These are phyloP conservation scores for Ochropleura leucogaster DNA, from an alignment of 2,888 invertebrate genomes.

Conservation along the genomic window DNA sequence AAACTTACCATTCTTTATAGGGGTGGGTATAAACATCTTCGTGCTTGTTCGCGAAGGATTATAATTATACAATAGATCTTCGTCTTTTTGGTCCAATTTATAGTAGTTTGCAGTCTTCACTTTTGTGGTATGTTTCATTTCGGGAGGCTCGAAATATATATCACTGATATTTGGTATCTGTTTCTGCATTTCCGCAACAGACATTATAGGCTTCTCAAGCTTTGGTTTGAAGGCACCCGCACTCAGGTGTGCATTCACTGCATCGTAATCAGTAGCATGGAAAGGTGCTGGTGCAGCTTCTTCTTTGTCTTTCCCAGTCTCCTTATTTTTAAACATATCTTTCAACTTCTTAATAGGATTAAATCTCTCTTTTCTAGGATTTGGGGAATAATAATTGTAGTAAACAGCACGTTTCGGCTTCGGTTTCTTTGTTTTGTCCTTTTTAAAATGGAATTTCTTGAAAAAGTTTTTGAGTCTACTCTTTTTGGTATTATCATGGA, in stretches of 20 bases:
- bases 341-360: constrained; percentile 76
- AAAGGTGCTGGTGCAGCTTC: not conserved
- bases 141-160: not conserved
- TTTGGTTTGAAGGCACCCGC: constrained; percentile 66
- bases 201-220: constrained; percentile 58
- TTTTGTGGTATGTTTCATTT: not conserved
- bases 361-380: constrained; percentile 69
- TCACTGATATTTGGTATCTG: constrained; percentile 76
- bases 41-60: not conserved
- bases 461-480: constrained; percentile 67
- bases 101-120: not conserved
- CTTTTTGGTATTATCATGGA: constrained; percentile 59
- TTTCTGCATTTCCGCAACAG: constrained; percentile 69
- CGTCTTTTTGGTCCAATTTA: constrained; percentile 42
- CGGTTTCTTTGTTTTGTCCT: constrained; percentile 43
- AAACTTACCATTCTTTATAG: constrained; percentile 4
- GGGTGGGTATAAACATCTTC: not conserved
- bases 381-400: not conserved
- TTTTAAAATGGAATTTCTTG: constrained; percentile 67
- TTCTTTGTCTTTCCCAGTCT: constrained; percentile 14
- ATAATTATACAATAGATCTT: constrained; percentile 24
- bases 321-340: constrained; percentile 68
- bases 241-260: constrained; percentile 60
- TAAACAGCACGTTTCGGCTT: constrained; percentile 44
- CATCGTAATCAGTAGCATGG: constrained; percentile 65